phyloP scores from a whole-genome alignment of 2,888 invertebrate genomes.

The Volucella zonaria region DNA sequence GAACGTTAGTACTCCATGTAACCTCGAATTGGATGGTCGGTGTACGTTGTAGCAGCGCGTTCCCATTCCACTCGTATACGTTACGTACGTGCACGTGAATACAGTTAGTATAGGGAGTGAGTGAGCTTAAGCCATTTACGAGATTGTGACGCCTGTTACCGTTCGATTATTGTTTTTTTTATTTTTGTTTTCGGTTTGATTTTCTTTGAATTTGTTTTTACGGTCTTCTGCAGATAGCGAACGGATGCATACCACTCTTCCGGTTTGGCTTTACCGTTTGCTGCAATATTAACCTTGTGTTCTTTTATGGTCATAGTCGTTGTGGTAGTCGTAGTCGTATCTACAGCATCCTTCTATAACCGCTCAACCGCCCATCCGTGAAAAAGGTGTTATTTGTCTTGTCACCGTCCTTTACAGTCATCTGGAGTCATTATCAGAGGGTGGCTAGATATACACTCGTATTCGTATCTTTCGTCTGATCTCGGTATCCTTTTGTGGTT shows the following conservation, averaged over 20 bases:
- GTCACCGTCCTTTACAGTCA: conserved; percentile 51
- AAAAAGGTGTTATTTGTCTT: conserved; percentile 47
- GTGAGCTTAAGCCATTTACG: conserved; percentile 41
- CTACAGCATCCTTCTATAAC: conserved; percentile 8
- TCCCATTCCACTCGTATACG: conserved; percentile 36
- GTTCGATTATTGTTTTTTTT: conserved; percentile 33
- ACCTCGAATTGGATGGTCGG: conserved; percentile 64
- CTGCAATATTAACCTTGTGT: conserved; percentile 12
- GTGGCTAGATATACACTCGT: conserved; percentile 33
- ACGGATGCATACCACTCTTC: conserved; percentile 46
- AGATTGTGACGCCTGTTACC: conserved; percentile 40
- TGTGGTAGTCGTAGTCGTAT: conserved; percentile 43
- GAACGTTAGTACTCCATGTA: conserved; percentile 71
- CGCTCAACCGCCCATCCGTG: neutral
- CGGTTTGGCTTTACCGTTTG: conserved; percentile 35
- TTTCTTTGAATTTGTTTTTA: conserved; percentile 21
- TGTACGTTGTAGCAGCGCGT: conserved; percentile 47
- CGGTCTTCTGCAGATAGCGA: conserved; percentile 23
- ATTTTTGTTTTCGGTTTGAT: conserved; percentile 23
- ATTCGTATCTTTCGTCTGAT: conserved; percentile 36
- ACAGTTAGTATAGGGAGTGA: neutral
- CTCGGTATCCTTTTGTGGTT: conserved; percentile 62
- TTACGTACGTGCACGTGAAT: conserved; percentile 18
- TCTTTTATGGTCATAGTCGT: conserved; percentile 43
- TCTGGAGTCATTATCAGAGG: conserved; percentile 54